phyloP scores from a whole-genome alignment of 2,113 vertebrate genomes.

The Elephas maximus region DNA sequence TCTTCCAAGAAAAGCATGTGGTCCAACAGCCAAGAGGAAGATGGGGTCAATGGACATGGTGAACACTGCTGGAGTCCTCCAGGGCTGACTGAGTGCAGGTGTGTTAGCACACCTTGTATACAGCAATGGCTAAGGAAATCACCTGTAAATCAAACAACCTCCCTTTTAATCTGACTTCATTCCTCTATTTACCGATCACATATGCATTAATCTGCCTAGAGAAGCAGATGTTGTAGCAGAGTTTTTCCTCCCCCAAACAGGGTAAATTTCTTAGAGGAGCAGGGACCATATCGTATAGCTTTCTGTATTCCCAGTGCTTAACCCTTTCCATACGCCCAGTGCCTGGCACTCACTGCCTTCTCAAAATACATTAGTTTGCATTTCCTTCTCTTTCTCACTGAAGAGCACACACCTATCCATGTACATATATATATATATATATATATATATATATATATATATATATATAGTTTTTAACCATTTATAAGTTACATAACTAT shows the following conservation, averaged over 20 bases:
- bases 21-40: not conserved
- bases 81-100: not conserved
- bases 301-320: not conserved
- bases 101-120: no score
- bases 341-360: not conserved
- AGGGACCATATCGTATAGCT: not conserved
- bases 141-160: rapidly evolving
- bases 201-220: not conserved
- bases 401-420: not conserved
- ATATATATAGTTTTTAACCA: not conserved
- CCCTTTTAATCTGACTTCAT: not conserved
- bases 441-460: not conserved
- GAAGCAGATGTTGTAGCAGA: not conserved
- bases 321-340: not conserved
- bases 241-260: not conserved
- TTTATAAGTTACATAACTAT: not conserved
- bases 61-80: rapidly evolving
- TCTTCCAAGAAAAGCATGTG: not conserved
- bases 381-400: not conserved
- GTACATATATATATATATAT: not conserved
- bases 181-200: not conserved
- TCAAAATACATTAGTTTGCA: not conserved
- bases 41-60: rapidly evolving
- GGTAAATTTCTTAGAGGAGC: not conserved
- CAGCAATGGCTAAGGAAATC: not conserved